phyloP scores from a whole-genome alignment of 2,888 invertebrate genomes.

The Luperina testacea region DNA sequence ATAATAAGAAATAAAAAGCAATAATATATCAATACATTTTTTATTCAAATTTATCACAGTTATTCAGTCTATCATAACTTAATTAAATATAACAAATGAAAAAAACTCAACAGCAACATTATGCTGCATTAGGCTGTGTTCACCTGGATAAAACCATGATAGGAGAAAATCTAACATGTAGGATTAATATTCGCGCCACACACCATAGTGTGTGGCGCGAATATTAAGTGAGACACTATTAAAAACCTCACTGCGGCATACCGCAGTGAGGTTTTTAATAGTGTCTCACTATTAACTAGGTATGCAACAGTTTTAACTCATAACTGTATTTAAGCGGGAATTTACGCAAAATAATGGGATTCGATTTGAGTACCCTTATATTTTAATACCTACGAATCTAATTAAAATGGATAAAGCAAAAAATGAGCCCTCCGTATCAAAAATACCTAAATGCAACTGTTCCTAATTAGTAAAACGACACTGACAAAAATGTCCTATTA shows the following conservation, averaged over 20 bases:
- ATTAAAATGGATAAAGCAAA: neutral
- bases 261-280: neutral
- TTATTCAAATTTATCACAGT: slow-evolving; percentile 52
- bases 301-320: neutral
- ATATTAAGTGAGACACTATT: no score
- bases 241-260: no score
- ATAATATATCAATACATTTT: slow-evolving; percentile 31
- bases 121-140: neutral
- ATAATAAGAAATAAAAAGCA: slow-evolving; percentile 56
- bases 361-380: neutral
- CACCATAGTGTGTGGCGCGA: no score
- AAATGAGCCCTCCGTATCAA: neutral
- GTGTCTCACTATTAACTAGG: neutral
- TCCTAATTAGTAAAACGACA: neutral
- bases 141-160: neutral
- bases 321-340: neutral
- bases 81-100: neutral
- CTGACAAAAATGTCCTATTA: neutral
- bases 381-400: no score
- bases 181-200: neutral
- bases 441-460: neutral
- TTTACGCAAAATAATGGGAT: neutral
- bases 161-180: neutral
- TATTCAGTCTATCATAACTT: slow-evolving; percentile 24
- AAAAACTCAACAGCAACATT: neutral